These are phyloP conservation scores for Xestobium rufovillosum DNA, from an alignment of 2,888 invertebrate species.

Conservation along the genomic window DNA sequence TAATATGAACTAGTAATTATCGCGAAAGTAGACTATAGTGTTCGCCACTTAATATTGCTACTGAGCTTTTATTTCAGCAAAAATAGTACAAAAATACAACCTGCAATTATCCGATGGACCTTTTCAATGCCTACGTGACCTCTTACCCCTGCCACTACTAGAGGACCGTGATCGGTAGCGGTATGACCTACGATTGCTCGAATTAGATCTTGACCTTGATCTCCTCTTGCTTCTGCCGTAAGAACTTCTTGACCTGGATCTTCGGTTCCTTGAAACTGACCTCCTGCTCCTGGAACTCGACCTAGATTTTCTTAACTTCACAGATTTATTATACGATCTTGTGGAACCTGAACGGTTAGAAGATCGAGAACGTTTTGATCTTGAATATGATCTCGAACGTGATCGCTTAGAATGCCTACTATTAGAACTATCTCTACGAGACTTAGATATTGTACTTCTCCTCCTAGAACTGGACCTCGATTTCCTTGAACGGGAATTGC, in stretches of 20 bases:
- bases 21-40: too few relatives aligned
- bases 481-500: not conserved
- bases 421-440: conserved; percentile 8
- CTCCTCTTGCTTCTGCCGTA: conserved; percentile 20
- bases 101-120: conserved; percentile 8
- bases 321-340: not conserved
- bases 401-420: conserved; percentile 12
- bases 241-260: conserved; percentile 22
- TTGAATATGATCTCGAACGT: conserved; percentile 11
- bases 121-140: conserved; percentile 30
- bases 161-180: conserved; percentile 26
- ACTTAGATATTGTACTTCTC: conserved; percentile 11
- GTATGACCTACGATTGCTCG: conserved; percentile 22
- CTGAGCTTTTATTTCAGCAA: too few relatives aligned
- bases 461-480: conserved; percentile 9
- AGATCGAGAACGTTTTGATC: conserved; percentile 9
- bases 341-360: not conserved
- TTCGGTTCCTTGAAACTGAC: conserved; percentile 18
- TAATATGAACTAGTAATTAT: too few relatives aligned
- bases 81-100: conserved; percentile 20
- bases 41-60: too few relatives aligned
- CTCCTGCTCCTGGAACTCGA: conserved; percentile 8
- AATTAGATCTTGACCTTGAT: conserved; percentile 27
- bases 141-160: conserved; percentile 30
- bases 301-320: conserved; percentile 3